Base-by-base conservation (phyloP, 2,888 invertebrate species). In the Cerastis rubricosa region DNA sequence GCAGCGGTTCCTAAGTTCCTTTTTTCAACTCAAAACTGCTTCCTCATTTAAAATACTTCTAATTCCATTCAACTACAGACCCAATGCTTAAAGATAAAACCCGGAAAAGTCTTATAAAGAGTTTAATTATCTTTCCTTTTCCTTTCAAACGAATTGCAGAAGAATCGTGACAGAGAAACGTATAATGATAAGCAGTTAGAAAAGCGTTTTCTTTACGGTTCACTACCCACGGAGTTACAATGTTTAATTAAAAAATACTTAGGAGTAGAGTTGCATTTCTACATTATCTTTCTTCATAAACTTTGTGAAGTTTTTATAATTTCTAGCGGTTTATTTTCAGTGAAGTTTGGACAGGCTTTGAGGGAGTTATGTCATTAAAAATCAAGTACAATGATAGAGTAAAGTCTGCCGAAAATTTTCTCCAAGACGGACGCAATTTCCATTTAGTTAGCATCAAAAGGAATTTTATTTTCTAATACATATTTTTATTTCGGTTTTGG, bases 221-320 rank as follows among this genome's bases (percentile, higher is more conserved):
- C 25, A 81, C 63, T 74, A 57, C 35, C 67, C 47, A 49, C 47
- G 25, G n/a, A 81, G 54, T 70, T 74, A 69, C 70, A 22, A 78
- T 74, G 45, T 78, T 43, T 68, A 84, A 84, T 83, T 77, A 78
- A 83, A 78, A 35, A 35, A 70, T 66, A 70, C 72, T 76, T 54
- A 11, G 63, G 54, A 71, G 25, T 45, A 6, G 14, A 76, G 40
- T 66, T 65, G 19, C 72, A 67, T 57, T 77, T 83, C 81, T 66
- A 40, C 35, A 74, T 81, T 78, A 78, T 81, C 83, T 72, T 74
- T 70, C 9, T 22, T 71, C 57, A 67, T 69, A 22, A 0, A 63
- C 35, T 80, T 80, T 51, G 17, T n/a, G 43, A 76, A 80, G 66
- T 68, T 83, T 49, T 70, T 72, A 70, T 71, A 74, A 63, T 74